Evolutionary conservation across 2,888 invertebrate genomes (phyloP), one percentile per base, ranked within the genome.

Genomic region (Chymomyza fuscimana): DNA sequence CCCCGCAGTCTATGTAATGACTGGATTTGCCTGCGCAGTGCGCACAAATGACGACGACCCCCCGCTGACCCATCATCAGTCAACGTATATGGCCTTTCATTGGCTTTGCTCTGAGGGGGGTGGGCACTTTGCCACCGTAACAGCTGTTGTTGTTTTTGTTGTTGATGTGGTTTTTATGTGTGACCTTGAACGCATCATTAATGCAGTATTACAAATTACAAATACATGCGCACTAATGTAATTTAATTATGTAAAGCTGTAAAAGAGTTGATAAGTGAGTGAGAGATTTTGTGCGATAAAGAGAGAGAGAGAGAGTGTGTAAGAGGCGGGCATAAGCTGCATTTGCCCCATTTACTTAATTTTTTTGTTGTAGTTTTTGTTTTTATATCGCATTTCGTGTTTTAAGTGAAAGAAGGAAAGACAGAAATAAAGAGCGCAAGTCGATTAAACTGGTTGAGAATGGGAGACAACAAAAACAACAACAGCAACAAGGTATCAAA

Each of bases 361-460:
- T 63, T 32, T 25, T 29, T 54, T 12, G 56, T 72, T 67, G 70
- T 65, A 59, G 58, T 63, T 66, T 81, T 79, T 85, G 81, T 80
- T 82, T 79, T 82, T 65, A 66, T 79, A 75, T 82, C 64, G 69
- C 70, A 77, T 71, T 79, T 76, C 69, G 81, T 76, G 60, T 10
- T 54, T 15, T 54, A 3, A 54, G n/a, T 15, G n/a, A 54, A 54
- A 22, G 15, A 54, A 19, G 12, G 7, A 54, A 16, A 19, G 10
- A 54, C 19, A 54, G 19, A 16, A 22, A 54, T 15, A 54, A 22
- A 54, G n/a, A 54, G 19, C 16, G 19, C 7, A 54, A 22, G 7
- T 54, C 16, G 54, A n/a, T 4, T 5, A 66, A 74, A 74, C 74
- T 74, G 74, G 74, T 74, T 74, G 58, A 67, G 56, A 36, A 60